phyloP scores from a whole-genome alignment of 2,113 vertebrate species.

The Patagioenas fasciata region DNA sequence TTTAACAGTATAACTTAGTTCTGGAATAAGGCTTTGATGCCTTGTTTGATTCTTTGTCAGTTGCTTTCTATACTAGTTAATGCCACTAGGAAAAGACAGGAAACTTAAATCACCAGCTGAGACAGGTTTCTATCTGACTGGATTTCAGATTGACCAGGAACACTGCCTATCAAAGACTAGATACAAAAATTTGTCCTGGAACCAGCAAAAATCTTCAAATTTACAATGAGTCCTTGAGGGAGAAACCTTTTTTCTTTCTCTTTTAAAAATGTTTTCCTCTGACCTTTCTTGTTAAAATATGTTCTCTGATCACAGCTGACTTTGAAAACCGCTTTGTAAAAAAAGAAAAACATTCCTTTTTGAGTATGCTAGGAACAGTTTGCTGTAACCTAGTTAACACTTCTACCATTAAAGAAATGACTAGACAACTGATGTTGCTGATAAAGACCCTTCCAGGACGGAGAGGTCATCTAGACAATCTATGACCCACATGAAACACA shows the following conservation, averaged over 20 bases:
- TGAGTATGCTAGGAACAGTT: not conserved
- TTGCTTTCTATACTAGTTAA: not conserved
- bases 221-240: not conserved
- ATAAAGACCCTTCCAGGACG: no score
- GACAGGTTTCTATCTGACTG: not conserved
- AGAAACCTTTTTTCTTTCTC: not conserved
- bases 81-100: not conserved
- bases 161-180: not conserved
- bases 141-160: not conserved
- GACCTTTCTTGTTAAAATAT: slow-evolving; percentile 9
- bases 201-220: slow-evolving; percentile 23
- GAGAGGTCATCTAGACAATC: no score
- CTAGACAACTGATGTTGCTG: not conserved
- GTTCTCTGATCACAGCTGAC: not conserved
- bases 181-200: not conserved
- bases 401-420: not conserved
- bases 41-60: not conserved
- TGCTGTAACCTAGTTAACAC: not conserved
- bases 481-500: no score
- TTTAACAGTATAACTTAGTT: not conserved
- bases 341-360: not conserved
- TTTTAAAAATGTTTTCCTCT: not conserved
- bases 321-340: not conserved
- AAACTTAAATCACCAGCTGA: not conserved
- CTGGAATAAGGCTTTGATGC: not conserved